phyloP scores from a whole-genome alignment of 2,113 vertebrate species.

The Panthera uncia region DNA sequence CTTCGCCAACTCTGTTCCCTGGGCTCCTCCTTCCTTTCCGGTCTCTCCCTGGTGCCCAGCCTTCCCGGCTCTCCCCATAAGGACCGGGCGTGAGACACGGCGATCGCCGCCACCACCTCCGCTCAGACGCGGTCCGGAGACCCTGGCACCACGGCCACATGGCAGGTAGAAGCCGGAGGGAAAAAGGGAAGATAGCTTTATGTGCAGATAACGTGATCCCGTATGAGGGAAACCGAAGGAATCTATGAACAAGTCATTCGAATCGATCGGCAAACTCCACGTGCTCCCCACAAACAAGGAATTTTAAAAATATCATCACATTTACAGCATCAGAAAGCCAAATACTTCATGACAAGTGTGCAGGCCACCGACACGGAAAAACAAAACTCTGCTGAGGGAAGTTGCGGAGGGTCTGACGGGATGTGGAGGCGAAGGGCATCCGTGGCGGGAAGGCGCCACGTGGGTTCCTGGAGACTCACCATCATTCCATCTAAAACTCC shows the following conservation, averaged over 20 bases:
- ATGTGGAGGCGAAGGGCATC: fast-evolving
- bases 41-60: fast-evolving
- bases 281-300: background rate
- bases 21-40: fast-evolving
- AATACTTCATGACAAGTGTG: background rate
- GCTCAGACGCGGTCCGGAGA: no score
- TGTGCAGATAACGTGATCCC: background rate
- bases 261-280: background rate
- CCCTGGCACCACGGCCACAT: background rate
- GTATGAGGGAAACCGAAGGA: background rate
- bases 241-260: background rate
- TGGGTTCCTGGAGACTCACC: no score
- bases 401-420: fast-evolving
- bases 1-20: fast-evolving
- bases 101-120: no score
- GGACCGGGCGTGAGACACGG: fast-evolving
- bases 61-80: no score
- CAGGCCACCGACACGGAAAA: fast-evolving
- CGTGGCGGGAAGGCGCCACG: fast-evolving
- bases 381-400: fast-evolving
- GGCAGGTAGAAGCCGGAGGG: background rate
- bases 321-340: no score
- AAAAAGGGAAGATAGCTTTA: fast-evolving
- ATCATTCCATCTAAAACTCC: background rate
- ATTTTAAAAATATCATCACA: background rate